These are phyloP conservation scores for Druceiella hillmani DNA, from an alignment of 2,888 invertebrate genomes.

Conservation along the genomic window DNA sequence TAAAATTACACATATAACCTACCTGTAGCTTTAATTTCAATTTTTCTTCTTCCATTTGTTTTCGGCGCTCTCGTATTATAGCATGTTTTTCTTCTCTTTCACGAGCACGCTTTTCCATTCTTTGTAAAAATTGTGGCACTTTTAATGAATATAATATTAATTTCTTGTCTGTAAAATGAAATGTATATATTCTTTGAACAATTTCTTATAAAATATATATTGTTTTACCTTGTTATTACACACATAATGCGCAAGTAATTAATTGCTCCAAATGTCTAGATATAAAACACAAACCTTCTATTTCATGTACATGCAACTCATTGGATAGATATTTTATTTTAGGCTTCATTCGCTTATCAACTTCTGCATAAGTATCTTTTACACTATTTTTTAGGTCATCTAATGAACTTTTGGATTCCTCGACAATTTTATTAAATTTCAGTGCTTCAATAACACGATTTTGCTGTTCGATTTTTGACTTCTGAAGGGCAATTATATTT, in stretches of 20 bases:
- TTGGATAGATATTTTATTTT: slow-evolving; percentile 51
- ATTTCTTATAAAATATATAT: too few species aligned
- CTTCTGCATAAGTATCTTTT: slow-evolving; percentile 49
- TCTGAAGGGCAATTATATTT: slow-evolving; percentile 67
- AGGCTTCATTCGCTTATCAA: slow-evolving; percentile 51
- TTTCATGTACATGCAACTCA: slow-evolving; percentile 40
- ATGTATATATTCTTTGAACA: slow-evolving; percentile 1
- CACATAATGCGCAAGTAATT: too few species aligned
- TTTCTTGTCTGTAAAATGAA: slow-evolving; percentile 33
- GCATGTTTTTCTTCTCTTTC: slow-evolving; percentile 56
- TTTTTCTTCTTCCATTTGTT: slow-evolving; percentile 47
- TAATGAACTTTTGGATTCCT: slow-evolving; percentile 56
- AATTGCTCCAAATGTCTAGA: too few species aligned
- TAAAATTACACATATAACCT: slow-evolving; percentile 8
- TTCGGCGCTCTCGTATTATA: slow-evolving; percentile 42
- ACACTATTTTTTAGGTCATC: slow-evolving; percentile 54
- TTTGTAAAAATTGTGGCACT: slow-evolving; percentile 63
- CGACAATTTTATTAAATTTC: slow-evolving; percentile 62
- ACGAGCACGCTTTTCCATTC: slow-evolving; percentile 68
- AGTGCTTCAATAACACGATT: slow-evolving; percentile 67
- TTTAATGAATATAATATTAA: slow-evolving; percentile 46
- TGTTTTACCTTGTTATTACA: too few species aligned
- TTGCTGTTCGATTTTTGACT: slow-evolving; percentile 64
- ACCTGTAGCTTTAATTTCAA: slow-evolving; percentile 45
- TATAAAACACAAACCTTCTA: slow-evolving; percentile 36